These are phyloP conservation scores for Lucilia cuprina DNA, from an alignment of 1,140 invertebrate species.

Conservation along the genomic window DNA sequence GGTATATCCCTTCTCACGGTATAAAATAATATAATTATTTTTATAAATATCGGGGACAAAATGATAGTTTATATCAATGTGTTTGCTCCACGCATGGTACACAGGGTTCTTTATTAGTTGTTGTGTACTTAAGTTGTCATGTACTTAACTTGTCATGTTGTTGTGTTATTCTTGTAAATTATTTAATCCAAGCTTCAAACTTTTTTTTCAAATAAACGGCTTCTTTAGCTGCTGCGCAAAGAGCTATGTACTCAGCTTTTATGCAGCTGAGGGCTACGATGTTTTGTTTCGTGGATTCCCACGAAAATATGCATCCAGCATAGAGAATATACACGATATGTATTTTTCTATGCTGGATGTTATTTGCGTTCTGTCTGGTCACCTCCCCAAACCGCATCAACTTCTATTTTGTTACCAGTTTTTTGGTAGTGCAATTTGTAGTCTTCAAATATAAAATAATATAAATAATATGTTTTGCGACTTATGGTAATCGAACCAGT, in stretches of 20 bases:
- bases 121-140: slow-evolving; percentile 10
- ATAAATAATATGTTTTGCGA: neutral
- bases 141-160: no score
- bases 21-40: neutral
- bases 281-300: neutral
- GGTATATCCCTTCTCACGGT: no score
- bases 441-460: slow-evolving; percentile 25
- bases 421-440: neutral
- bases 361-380: slow-evolving; percentile 13
- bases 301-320: neutral
- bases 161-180: neutral
- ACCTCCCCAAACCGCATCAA: slow-evolving; percentile 37
- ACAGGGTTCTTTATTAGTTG: neutral
- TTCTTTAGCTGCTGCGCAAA: slow-evolving; percentile 25
- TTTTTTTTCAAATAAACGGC: slow-evolving; percentile 24
- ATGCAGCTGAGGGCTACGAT: slow-evolving; percentile 3
- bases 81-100: neutral
- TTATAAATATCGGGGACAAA: neutral
- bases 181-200: slow-evolving; percentile 33
- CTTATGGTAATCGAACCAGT: neutral
- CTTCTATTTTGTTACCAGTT: neutral
- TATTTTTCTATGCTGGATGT: no score
- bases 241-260: slow-evolving; percentile 25
- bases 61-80: neutral
- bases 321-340: neutral